Conservation (phyloP, 2,888 invertebrate species). For the Phyllotreta striolata region DNA sequence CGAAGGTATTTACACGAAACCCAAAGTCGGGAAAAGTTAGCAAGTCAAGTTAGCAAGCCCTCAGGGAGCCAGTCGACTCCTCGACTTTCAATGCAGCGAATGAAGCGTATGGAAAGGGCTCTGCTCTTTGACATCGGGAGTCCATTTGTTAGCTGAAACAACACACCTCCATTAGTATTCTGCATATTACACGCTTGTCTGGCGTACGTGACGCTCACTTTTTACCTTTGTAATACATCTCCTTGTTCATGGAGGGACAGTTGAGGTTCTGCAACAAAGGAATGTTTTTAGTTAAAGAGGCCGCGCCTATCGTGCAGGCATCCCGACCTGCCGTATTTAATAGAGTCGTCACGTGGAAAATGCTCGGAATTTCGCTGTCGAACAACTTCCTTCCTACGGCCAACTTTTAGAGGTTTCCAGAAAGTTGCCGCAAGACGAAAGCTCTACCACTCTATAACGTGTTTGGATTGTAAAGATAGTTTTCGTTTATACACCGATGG, state of each 20-base stretch:
- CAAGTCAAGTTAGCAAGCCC: not conserved
- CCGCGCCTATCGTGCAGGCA: slow-evolving; percentile 1
- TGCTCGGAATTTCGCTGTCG: slow-evolving; percentile 13
- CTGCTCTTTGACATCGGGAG: slow-evolving; percentile 58
- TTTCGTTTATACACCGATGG: not conserved
- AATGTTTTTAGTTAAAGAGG: slow-evolving; percentile 24
- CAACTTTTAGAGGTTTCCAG: not conserved
- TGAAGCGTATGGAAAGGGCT: slow-evolving; percentile 51
- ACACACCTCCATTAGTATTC: slow-evolving; percentile 56
- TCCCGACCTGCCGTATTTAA: slow-evolving; percentile 12
- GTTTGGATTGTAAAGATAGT: slow-evolving; percentile 1
- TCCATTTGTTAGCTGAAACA: slow-evolving; percentile 62
- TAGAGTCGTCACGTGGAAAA: slow-evolving; percentile 25
- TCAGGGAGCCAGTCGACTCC: slow-evolving; percentile 5
- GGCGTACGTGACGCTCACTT: slow-evolving; percentile 37
- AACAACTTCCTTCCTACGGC: not conserved
- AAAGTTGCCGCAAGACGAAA: slow-evolving; percentile 4
- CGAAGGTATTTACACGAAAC: slow-evolving; percentile 41
- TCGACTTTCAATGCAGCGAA: slow-evolving; percentile 52
- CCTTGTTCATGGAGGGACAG: slow-evolving; percentile 89
- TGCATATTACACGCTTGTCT: slow-evolving; percentile 32
- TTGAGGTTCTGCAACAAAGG: slow-evolving; percentile 68
- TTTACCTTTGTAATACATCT: slow-evolving; percentile 87
- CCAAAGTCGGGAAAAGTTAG: not conserved
- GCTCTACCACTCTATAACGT: not conserved